Base-by-base conservation (phyloP, 2,113 vertebrate genomes). In the Stigmatopora nigra region DNA sequence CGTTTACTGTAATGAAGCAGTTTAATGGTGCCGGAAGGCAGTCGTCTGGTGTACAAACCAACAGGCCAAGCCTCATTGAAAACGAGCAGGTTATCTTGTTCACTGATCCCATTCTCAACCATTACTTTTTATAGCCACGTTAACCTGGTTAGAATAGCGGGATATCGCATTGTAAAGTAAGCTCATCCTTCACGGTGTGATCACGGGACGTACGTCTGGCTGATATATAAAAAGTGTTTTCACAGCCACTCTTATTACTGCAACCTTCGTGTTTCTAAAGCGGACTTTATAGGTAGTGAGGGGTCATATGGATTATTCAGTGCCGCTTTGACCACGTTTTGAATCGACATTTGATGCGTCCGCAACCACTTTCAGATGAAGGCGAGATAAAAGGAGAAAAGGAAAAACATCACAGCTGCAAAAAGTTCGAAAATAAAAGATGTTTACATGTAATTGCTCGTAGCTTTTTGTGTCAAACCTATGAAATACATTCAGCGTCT, bases 401-500 rank as follows among this genome's bases (percentile, higher is more conserved):
- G 14, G 31, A 31, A 56, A 31, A 6, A 35, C 6, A 20, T 4
- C 51, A 4, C 20, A 3, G 1, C 53, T 8, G 25, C 25, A 38
- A 64, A 38, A 64, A 5, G 63, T 19, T 6, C 7, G 7, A 5
- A 49, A 8, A 48, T 45, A 63, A 47, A 20, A 63, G 41, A 63
- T 17, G 41, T 69, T 73, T 63, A 45, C 69, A 72, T 72, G 77
- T 52, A 72, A 78, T 81, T 65, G 71, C 70, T 69, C 76, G 73
- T 81, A 79, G 85, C 80, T 83, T 86, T 85, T 82, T 12, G 5
- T 79, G 77, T 76, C 84, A 81, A 90, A 85, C 87, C 92, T 84
- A 91, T 90, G 87, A 88, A 88, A 36, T 49, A 19, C 47, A 49
- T 56, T 65, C 93, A 93, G 93, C 91, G 93, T 95, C 93, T 93